Evolutionary conservation across 2,888 invertebrate genomes (phyloP).

Genomic region (Dioctria linearis): DNA sequence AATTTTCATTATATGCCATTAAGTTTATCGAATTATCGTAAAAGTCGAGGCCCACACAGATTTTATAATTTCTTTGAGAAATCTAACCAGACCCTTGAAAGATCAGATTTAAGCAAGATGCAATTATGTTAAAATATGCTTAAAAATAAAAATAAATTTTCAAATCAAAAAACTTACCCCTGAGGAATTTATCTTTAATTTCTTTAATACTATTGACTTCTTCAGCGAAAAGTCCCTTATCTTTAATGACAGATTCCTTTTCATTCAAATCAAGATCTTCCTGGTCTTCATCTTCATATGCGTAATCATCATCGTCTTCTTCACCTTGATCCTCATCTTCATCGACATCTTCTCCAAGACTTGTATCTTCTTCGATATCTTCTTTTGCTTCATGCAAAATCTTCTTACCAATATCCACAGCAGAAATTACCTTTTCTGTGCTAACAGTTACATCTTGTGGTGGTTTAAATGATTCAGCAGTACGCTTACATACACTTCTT

Average conservation of each 20-base stretch:
- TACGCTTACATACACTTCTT: constrained; percentile 67
- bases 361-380: constrained; percentile 69
- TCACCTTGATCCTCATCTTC: constrained; percentile 59
- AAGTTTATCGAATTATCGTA: too few species aligned
- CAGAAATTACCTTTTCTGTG: constrained; percentile 36
- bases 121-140: background rate
- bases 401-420: constrained; percentile 57
- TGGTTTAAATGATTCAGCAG: constrained; percentile 58
- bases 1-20: too few species aligned
- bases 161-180: constrained; percentile 62
- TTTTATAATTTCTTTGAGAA: too few species aligned
- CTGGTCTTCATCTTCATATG: constrained; percentile 50
- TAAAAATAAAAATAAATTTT: background rate
- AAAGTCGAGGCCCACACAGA: too few species aligned
- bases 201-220: constrained; percentile 67
- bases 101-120: background rate
- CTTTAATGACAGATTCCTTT: constrained; percentile 63
- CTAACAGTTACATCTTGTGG: constrained; percentile 53
- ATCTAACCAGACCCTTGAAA: too few species aligned
- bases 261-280: constrained; percentile 54
- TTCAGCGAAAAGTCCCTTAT: constrained; percentile 66
- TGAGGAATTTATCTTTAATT: constrained; percentile 65
- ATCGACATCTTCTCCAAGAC: constrained; percentile 64
- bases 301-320: constrained; percentile 42
- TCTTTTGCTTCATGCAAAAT: constrained; percentile 65